Base-by-base conservation (phyloP, 1,140 invertebrate genomes). In the Limonius californicus region DNA sequence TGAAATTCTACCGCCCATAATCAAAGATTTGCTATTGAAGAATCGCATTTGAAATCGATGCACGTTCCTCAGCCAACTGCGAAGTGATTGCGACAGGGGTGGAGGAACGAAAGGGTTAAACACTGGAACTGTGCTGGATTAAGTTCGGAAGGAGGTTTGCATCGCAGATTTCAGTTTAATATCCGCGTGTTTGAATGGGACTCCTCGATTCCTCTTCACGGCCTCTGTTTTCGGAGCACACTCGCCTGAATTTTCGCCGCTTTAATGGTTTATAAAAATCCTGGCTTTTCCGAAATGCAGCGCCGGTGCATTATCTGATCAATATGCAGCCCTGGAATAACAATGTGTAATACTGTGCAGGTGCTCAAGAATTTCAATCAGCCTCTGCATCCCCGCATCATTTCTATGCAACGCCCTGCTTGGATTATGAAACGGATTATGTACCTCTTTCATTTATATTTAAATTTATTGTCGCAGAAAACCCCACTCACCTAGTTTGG, bases 41-140 rank as follows among this genome's bases (percentile, higher is more conserved):
- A 19, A 50, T 50, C 45, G 45, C 45, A 50, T 50, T 50, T 2
- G 45, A 50, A 50, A 50, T 50, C 45, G 45, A 50, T 50, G 45
- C 45, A 50, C 45, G 45, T 50, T 21, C 20, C 45, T 50, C 45
- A 19, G 19, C 15, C 45, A 19, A 50, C 16, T 50, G 45, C 45
- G 45, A 50, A 16, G 42, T 45, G 42, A 45, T 45, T 45, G 42
- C 42, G 42, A 45, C 42, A 45, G n/a, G 45, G 45, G 35, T 2
- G 45, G 45, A 11, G 6, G 15, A 18, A 18, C 16, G 8, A 50
- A 50, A 50, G 45, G 45, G 45, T 50, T 50, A 50, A 50, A 50
- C 45, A 50, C 7, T 50, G 45, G 16, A 50, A 50, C 45, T 50
- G 6, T 9, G 14, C 16, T 11, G 45, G 45, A 50, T 50, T 50